Evolutionary conservation across 2,113 vertebrate species (phyloP).

Genomic region (Ochotona curzoniae): DNA sequence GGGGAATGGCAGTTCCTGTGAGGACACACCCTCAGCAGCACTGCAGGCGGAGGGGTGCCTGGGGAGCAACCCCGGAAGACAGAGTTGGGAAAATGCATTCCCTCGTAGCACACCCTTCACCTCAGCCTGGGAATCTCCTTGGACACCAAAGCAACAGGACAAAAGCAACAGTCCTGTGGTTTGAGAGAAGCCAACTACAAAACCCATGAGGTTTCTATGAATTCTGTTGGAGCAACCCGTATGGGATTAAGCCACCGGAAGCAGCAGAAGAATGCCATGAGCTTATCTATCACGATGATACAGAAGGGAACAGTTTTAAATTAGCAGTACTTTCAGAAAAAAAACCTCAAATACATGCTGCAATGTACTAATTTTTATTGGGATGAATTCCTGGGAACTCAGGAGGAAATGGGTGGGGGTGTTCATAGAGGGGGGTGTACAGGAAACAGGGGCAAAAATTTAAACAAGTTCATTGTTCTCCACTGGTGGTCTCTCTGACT

Average conservation of each 20-base stretch:
- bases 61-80: not conserved
- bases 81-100: conserved; percentile 25
- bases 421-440: not conserved
- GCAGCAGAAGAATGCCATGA: not conserved
- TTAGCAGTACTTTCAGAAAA: not conserved
- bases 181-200: not conserved
- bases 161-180: not conserved
- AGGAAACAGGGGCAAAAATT: conserved; percentile 58
- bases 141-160: conserved; percentile 5
- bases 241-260: conserved; percentile 5
- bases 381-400: not conserved
- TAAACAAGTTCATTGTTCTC: conserved; percentile 57
- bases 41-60: not conserved
- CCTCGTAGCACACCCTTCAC: not conserved
- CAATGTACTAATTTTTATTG: not conserved
- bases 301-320: not conserved
- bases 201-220: conserved; percentile 18
- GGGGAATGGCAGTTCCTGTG: conserved; percentile 18
- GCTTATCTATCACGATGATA: not conserved
- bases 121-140: not conserved
- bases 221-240: not conserved
- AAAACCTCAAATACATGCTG: not conserved
- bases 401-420: not conserved
- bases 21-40: conserved; percentile 53
- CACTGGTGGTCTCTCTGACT: conserved; percentile 53